Evolutionary conservation across 2,888 invertebrate genomes (phyloP).

Genomic region (Cremastinae sp.): DNA sequence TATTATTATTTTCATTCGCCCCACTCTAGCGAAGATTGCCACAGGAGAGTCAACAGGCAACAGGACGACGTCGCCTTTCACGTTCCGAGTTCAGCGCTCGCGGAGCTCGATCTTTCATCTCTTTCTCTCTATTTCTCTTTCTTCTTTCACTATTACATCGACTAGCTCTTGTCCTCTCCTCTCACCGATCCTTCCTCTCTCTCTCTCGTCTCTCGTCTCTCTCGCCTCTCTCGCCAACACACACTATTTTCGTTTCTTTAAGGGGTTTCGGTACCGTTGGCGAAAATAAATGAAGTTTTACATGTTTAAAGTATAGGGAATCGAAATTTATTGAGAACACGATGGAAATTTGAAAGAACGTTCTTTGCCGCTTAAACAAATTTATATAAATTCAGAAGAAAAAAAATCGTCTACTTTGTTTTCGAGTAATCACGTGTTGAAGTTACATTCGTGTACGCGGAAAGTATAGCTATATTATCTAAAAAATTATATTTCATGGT

Average conservation of each 20-base stretch:
- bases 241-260: constrained; percentile 41
- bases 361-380: no score
- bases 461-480: no score
- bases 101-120: constrained; percentile 40
- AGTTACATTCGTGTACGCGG: no score
- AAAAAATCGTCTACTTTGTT: no score
- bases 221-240: constrained; percentile 24
- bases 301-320: no score
- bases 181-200: constrained; percentile 12
- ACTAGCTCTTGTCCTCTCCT: constrained; percentile 29
- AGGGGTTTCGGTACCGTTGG: no score
- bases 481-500: constrained; percentile 24
- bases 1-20: constrained; percentile 44
- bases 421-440: no score
- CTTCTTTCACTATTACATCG: constrained; percentile 35
- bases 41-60: constrained; percentile 40
- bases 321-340: no score
- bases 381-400: no score
- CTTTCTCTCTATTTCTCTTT: constrained; percentile 32
- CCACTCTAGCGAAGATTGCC: constrained; percentile 37
- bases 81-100: constrained; percentile 64
- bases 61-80: constrained; percentile 67
- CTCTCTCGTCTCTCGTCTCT: constrained; percentile 15
- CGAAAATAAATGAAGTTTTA: no score
- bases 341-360: no score